Conservation (phyloP, 2,888 invertebrate species). For the Cryptus viduatorius region DNA sequence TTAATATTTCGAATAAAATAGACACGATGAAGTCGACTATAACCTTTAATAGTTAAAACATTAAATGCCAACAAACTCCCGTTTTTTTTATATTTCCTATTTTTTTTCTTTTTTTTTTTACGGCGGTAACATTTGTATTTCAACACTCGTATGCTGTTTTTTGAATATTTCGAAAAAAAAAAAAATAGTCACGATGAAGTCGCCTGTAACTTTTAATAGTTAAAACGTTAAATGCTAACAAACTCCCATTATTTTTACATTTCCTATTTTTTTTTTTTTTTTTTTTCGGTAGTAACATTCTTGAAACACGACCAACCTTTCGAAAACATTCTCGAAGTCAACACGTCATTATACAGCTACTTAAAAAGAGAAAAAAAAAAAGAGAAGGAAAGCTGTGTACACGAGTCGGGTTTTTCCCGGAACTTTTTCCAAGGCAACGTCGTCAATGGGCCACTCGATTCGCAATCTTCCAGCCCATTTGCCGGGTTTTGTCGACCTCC, state of each 20-base stretch:
- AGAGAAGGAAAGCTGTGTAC: not conserved
- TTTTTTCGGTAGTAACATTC: not conserved
- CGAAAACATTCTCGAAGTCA: not conserved
- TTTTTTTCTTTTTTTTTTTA: too few species aligned
- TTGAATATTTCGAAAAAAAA: not conserved
- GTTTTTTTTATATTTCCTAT: not conserved
- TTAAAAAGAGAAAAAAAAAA: not conserved
- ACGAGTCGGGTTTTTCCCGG: not conserved
- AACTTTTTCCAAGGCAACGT: slow-evolving; percentile 10
- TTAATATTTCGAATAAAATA: not conserved
- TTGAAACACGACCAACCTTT: not conserved
- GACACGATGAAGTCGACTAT: not conserved
- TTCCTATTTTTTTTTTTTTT: not conserved
- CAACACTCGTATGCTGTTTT: not conserved
- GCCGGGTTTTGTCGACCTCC: slow-evolving; percentile 2
- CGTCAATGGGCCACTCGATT: slow-evolving; percentile 52
- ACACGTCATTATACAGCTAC: not conserved
- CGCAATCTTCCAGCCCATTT: slow-evolving; percentile 50
- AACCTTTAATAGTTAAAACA: not conserved
- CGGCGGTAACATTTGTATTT: not conserved
- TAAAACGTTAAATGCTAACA: not conserved
- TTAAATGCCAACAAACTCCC: not conserved
- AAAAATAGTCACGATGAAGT: not conserved
- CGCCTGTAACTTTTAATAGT: not conserved
- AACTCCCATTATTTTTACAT: not conserved